Evolutionary conservation across 2,888 invertebrate species (phyloP).

Genomic region (Lasioglossum calceatum): DNA sequence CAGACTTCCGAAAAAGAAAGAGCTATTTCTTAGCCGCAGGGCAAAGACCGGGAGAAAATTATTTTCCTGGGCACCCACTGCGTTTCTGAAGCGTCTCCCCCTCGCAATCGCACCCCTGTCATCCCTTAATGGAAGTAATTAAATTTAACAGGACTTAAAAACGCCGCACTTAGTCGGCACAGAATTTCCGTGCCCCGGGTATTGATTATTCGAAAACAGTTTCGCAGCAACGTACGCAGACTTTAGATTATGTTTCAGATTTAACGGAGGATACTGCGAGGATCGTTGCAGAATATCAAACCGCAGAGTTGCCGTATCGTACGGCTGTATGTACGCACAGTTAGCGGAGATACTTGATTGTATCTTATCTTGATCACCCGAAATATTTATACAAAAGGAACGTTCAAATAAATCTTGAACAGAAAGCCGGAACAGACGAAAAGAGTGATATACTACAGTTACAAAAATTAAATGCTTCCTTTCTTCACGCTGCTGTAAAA

Average conservation of each 20-base stretch:
- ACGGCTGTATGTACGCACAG: background rate
- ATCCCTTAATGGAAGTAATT: constrained; percentile 44
- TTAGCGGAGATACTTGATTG: background rate
- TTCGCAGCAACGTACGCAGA: constrained; percentile 2
- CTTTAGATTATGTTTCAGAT: background rate
- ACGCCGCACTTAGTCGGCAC: constrained; percentile 18
- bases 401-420: background rate
- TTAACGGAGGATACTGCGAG: background rate
- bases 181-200: background rate
- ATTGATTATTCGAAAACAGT: constrained; percentile 24
- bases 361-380: background rate
- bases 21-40: constrained; percentile 23
- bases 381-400: background rate
- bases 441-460: background rate
- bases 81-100: constrained; percentile 27
- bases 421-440: too few species aligned
- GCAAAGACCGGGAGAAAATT: constrained; percentile 43
- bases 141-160: constrained; percentile 48
- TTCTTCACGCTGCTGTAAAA: background rate
- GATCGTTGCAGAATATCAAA: background rate
- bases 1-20: constrained; percentile 29
- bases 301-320: background rate
- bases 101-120: constrained; percentile 23
- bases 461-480: background rate
- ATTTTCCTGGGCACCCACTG: constrained; percentile 29